Percentiles rank a stretch among this genome's conserved stretches.
These are phyloP conservation scores for Nipponia nippon DNA, from an alignment of 2,113 vertebrate species.

Conservation along the genomic window DNA sequence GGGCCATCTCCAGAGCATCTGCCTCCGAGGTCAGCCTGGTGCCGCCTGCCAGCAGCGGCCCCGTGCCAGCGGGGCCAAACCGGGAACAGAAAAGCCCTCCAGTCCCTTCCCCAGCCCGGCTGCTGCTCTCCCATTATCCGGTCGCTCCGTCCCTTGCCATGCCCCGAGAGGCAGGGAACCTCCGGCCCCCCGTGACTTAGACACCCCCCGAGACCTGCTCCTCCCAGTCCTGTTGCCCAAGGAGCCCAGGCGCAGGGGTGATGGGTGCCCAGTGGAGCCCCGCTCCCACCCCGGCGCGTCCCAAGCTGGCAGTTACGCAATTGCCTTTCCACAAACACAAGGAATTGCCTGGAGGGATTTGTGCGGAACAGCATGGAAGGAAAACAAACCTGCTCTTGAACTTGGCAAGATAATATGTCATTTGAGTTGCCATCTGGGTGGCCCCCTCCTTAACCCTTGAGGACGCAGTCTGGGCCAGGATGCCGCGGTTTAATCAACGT, in stretches of 20 bases:
- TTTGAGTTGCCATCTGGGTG: not conserved
- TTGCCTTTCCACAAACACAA: not conserved
- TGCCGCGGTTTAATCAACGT: accelerated
- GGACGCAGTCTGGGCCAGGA: not conserved
- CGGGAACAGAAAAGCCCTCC: not conserved
- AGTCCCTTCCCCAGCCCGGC: not conserved
- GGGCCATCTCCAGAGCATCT: not conserved
- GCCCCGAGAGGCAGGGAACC: not conserved
- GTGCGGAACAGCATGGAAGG: not conserved
- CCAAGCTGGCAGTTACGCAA: not conserved
- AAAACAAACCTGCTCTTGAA: not conserved
- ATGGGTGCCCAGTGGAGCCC: not conserved
- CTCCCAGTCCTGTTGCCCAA: not conserved
- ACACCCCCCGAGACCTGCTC: not conserved
- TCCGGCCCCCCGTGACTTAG: accelerated
- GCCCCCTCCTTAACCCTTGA: not conserved
- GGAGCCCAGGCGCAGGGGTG: not conserved
- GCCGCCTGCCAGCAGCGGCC: not conserved
- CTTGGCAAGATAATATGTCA: not conserved
- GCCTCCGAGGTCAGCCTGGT: not conserved
- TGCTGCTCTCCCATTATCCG: not conserved
- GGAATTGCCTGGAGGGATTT: not conserved
- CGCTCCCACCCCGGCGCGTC: not conserved
- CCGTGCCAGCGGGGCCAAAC: not conserved
- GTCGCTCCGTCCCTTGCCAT: not conserved